Base-by-base conservation (phyloP, 1,140 invertebrate genomes). In the Zaprionus capensis region DNA sequence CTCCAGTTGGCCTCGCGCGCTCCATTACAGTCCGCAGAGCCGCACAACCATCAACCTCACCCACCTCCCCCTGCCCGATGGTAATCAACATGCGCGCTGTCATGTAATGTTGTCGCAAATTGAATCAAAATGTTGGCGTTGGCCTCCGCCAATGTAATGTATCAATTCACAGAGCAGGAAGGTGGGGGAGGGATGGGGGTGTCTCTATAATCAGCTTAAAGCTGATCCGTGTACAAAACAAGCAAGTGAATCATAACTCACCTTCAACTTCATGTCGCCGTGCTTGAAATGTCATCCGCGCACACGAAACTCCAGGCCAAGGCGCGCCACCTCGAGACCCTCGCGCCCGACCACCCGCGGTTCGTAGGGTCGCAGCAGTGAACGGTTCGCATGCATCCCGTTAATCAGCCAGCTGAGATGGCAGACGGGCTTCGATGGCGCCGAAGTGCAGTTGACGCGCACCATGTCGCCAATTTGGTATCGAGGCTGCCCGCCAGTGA, bases 351-450 rank as follows among this genome's bases (percentile, higher is more conserved):
- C 91, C 58, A 87, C 65, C 38, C 90, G 71, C 9, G 90, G 91
- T n/a, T 92, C 90, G 57, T 92, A 92, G 31, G 82, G 85, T 0
- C 80, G 91, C 20, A 94, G 77, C 9, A 93, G 91, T 0, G 91
- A 80, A 0, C 92, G 58, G 78, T 94, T 95, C 86, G 96, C 96
- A 86, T 95, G 95, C 87, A 97, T 95, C 53, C 96, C 96, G 92
- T 98, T 98, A 92, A 98, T 96, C 93, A 96, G 97, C 97, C 97
- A 98, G 36, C 95, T 95, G 55, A 98, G 94, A 79, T 96, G 95
- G 38, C 97, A 97, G 3, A 97, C 96, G 1, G 97, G 97, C 83
- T 97, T 95, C 4, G 97, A 97, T 71, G 95, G 93, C 14, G 95
- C 96, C 22, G 97, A 97, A 14, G 96, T 97, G 92, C 97, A 98